phyloP scores from a whole-genome alignment of 1,140 invertebrate genomes.

The Neelides sp. region DNA sequence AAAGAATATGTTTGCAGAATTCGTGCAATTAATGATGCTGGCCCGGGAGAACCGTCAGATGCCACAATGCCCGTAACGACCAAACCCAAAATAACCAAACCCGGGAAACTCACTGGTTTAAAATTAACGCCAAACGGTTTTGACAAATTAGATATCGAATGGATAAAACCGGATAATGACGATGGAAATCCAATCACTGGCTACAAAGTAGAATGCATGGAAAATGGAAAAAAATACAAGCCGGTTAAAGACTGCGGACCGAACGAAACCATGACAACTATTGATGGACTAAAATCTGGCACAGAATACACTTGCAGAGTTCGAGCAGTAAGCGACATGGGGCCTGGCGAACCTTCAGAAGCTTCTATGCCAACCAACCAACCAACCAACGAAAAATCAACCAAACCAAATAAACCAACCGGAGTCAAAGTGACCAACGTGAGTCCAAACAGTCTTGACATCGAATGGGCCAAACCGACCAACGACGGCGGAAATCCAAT shows the following conservation, averaged over 20 bases:
- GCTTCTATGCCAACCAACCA: conserved; percentile 71
- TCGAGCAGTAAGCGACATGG: conserved; percentile 83
- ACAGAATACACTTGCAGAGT: conserved; percentile 87
- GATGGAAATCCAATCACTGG: conserved; percentile 78
- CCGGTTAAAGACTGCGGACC: conserved; percentile 82
- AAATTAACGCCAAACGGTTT: no score
- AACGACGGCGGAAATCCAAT: conserved; percentile 82
- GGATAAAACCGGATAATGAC: conserved; percentile 70
- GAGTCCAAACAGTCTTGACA: conserved; percentile 77
- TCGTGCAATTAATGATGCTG: no score
- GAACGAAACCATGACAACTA: conserved; percentile 59
- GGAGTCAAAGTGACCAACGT: no score
- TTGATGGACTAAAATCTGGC: conserved; percentile 77
- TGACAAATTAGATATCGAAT: conserved; percentile 86
- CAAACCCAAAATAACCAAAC: no score
- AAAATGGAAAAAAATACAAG: conserved; percentile 81
- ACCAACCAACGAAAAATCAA: no score
- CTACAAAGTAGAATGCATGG: conserved; percentile 89
- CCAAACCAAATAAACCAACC: no score
- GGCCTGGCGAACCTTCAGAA: conserved; percentile 76
- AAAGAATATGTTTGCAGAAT: no score
- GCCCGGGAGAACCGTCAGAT: no score
- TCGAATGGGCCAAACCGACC: conserved; percentile 82
- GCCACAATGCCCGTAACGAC: no score
- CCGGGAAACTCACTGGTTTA: no score